Evolutionary conservation across 1,140 invertebrate genomes (phyloP).

Genomic region (Sinonovacula constricta): DNA sequence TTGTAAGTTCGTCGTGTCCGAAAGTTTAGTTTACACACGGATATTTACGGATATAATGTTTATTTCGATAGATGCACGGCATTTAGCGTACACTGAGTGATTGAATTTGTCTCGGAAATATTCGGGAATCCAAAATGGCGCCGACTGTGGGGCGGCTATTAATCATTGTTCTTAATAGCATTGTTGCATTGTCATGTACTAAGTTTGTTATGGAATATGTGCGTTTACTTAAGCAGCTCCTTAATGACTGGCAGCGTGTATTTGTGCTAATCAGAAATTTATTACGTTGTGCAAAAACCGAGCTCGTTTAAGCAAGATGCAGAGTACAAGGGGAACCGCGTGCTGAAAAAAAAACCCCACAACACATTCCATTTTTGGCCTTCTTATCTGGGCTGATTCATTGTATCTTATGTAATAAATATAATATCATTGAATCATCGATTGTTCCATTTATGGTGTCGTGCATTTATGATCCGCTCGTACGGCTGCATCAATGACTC

Average conservation of each 20-base stretch:
- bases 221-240: neutral
- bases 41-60: conserved; percentile 35
- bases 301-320: no score
- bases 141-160: neutral
- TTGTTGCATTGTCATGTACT: conserved; percentile 10
- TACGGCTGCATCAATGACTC: no score
- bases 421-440: no score
- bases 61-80: conserved; percentile 6
- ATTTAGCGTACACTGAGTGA: neutral
- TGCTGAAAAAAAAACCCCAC: no score
- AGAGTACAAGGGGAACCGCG: no score
- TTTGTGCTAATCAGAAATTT: neutral
- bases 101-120: neutral
- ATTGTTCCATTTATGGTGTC: no score
- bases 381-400: no score
- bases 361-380: no score
- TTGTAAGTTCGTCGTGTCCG: neutral
- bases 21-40: neutral
- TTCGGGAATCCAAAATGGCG: conserved; percentile 26
- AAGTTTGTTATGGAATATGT: neutral
- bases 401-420: no score
- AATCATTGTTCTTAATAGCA: no score
- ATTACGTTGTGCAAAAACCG: neutral
- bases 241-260: neutral
- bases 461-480: no score